phyloP scores from a whole-genome alignment of 2,888 invertebrate genomes.

The Chelonus formosanus region DNA sequence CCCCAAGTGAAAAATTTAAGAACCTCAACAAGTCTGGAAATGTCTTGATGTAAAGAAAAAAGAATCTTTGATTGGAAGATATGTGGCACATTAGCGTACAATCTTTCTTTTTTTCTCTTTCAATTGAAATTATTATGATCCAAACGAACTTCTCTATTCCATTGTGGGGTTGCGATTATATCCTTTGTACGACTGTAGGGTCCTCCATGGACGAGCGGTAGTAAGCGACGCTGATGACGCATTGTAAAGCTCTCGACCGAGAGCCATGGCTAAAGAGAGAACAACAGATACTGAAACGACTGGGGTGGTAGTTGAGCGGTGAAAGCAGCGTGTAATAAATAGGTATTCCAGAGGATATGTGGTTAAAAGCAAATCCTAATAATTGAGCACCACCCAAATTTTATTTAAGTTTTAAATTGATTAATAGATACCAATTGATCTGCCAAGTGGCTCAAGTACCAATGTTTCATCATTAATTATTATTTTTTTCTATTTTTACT shows the following conservation, averaged over 20 bases:
- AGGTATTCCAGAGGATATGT: constrained; percentile 48
- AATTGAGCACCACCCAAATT: constrained; percentile 3
- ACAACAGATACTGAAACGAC: constrained; percentile 26
- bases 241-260: constrained; percentile 63
- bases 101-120: constrained; percentile 45
- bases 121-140: constrained; percentile 65
- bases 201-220: constrained; percentile 53
- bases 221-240: constrained; percentile 63
- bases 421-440: not conserved
- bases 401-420: constrained; percentile 3
- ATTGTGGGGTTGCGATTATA: constrained; percentile 65
- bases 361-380: constrained; percentile 15
- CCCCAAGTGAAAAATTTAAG: no score
- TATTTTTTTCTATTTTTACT: constrained; percentile 56
- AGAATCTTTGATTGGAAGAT: not conserved
- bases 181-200: constrained; percentile 63
- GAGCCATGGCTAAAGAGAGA: constrained; percentile 41
- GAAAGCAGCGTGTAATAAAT: constrained; percentile 56
- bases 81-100: constrained; percentile 9
- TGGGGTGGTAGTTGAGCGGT: constrained; percentile 15
- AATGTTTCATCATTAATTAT: no score
- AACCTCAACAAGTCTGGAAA: no score
- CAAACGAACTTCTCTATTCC: constrained; percentile 64
- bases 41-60: not conserved
- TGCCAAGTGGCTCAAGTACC: no score